Evolutionary conservation across 2,113 vertebrate species (phyloP), one percentile per base, ranked within the genome.

Genomic region (Oryzias javanicus): DNA sequence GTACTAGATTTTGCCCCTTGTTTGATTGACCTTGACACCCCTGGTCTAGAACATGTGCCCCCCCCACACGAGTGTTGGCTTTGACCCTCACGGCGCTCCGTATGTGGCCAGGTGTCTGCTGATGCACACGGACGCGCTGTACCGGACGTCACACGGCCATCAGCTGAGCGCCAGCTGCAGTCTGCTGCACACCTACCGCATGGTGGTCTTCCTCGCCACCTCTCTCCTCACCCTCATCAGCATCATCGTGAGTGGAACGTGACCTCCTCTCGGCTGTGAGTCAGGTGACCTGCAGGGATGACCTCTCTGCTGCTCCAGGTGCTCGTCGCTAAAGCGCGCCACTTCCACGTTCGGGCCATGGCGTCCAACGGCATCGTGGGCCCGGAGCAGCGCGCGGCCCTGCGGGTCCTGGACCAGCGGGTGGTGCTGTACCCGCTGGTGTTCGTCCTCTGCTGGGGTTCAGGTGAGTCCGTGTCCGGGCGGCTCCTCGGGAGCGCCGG

Each of bases 371-470:
- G 94, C 14, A 93, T 93, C 86, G 84, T 96, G 2, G 93, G 94
- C 0, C 90, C 87, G 67, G 88, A 93, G 78, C 94, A 97, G 75
- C 92, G 92, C 91, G 89, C 90, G 17, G 89, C 89, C 17, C 89
- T 97, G 56, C 89, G 88, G n/a, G 60, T 88, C 58, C 73, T 94
- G 55, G 92, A 95, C 53, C 83, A 90, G 14, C 81, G 91, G 5
- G 91, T 94, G 76, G 22, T 94, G 6, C 92, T 96, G 29, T 96
- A 95, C 78, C 93, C 94, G 0, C 2, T 89, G 0, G 72, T 89
- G 1, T 96, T 95, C 74, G 76, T 95, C 67, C 90, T 92, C 80
- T 98, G 94, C 81, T 95, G 95, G 94, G 90, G 91, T 27, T 94
- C 96, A 93, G 95, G 95, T 98, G 4, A 3, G 68, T 4, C 5